A percentile compares a stretch with the other conserved stretches of the same genome.
phyloP scores from a whole-genome alignment of 2,797 vertebrate genomes.

The Lophotriccus pileatus region DNA sequence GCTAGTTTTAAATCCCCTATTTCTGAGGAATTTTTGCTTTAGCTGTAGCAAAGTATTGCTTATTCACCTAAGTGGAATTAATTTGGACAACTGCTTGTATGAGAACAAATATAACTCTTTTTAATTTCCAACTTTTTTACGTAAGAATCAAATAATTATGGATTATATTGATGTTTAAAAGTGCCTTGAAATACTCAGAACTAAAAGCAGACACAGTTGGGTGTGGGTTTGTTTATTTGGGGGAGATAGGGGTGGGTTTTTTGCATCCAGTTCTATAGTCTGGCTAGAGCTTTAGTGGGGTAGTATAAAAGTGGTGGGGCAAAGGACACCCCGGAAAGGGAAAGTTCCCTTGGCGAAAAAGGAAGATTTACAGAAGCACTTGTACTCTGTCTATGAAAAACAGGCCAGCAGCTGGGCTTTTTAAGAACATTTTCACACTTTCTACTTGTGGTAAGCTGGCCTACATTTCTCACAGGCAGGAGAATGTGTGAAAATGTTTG shows the following conservation, averaged over 20 bases:
- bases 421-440: conserved; percentile 24
- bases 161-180: neutral
- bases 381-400: neutral
- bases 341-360: neutral
- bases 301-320: neutral
- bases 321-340: neutral
- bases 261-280: neutral
- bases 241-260: neutral
- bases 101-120: neutral
- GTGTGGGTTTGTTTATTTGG: neutral
- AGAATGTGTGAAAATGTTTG: conserved; percentile 40
- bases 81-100: neutral
- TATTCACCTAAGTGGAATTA: neutral
- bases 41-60: neutral
- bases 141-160: neutral
- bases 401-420: conserved; percentile 23
- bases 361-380: neutral
- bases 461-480: conserved; percentile 28
- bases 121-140: neutral
- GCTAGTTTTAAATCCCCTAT: neutral
- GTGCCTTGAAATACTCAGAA: neutral
- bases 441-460: conserved; percentile 11
- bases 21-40: neutral
- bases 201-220: neutral
- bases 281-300: neutral